Conservation (phyloP, 2,797 vertebrate species). For the Diplodus sargus region DNA sequence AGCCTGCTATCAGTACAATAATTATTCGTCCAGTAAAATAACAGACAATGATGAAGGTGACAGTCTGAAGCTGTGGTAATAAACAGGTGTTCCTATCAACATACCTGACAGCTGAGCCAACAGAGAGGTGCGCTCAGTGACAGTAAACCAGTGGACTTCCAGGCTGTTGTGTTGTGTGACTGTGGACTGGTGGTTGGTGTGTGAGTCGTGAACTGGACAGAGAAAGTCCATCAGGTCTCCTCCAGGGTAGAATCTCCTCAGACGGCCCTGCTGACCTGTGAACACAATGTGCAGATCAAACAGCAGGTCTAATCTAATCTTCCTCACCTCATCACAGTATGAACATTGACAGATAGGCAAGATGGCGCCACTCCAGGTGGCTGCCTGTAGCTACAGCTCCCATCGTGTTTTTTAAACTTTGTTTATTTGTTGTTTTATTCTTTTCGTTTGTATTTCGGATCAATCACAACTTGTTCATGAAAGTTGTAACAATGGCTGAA, state of each 20-base stretch:
- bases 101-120: slow-evolving; percentile 68
- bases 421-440: no score
- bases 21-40: not conserved
- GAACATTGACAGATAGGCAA: not conserved
- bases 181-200: not conserved
- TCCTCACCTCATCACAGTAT: not conserved
- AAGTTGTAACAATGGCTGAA: no score
- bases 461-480: no score
- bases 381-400: no score
- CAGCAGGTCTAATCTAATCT: not conserved
- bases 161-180: slow-evolving; percentile 57
- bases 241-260: slow-evolving; percentile 83
- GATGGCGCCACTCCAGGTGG: no score
- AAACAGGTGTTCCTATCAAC: not conserved
- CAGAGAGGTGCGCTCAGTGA: slow-evolving; percentile 63
- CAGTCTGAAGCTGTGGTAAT: not conserved
- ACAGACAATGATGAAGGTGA: not conserved
- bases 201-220: slow-evolving; percentile 50
- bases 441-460: no score
- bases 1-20: not conserved
- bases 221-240: slow-evolving; percentile 85
- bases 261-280: slow-evolving; percentile 68
- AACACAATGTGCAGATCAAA: not conserved
- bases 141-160: slow-evolving; percentile 76
- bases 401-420: no score